Percentiles rank a stretch among this genome's conserved stretches.
These are phyloP conservation scores for Lineus longissimus DNA, from an alignment of 1,140 invertebrate species.

Conservation along the genomic window DNA sequence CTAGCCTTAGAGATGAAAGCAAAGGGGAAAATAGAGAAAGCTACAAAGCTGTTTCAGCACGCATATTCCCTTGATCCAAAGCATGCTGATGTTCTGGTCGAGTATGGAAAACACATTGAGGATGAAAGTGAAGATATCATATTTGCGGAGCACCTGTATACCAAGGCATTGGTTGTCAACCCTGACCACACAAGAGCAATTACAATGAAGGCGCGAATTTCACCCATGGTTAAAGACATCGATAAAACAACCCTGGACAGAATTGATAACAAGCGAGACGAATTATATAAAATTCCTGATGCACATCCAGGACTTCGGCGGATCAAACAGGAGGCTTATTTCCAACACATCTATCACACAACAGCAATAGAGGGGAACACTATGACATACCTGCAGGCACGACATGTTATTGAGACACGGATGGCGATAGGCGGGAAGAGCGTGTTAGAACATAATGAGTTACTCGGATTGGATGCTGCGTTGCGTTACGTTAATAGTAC, in stretches of 20 bases:
- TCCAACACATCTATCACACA: constrained; percentile 94
- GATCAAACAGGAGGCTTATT: constrained; percentile 91
- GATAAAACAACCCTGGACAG: constrained; percentile 73
- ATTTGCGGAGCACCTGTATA: constrained; percentile 84
- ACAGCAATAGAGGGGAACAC: constrained; percentile 97
- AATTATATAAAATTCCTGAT: constrained; percentile 75
- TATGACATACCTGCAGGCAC: constrained; percentile 87
- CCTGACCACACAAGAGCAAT: constrained; percentile 72
- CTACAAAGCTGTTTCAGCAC: constrained; percentile 80
- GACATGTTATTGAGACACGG: constrained; percentile 87
- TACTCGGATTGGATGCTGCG: constrained; percentile 75
- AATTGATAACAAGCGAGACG: constrained; percentile 82
- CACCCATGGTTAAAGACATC: constrained; percentile 83
- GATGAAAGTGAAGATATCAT: constrained; percentile 72
- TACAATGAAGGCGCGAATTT: constrained; percentile 74
- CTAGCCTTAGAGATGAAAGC: constrained; percentile 79
- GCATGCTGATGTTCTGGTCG: constrained; percentile 86
- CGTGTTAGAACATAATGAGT: constrained; percentile 93
- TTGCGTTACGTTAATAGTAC: constrained; percentile 94
- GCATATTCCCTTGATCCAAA: constrained; percentile 83
- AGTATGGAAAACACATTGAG: constrained; percentile 92
- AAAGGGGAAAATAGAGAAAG: constrained; percentile 78
- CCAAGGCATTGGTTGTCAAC: constrained; percentile 73
- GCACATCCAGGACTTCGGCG: constrained; percentile 73
- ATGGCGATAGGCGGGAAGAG: constrained; percentile 90